phyloP scores from a whole-genome alignment of 2,113 vertebrate species.

The Isurus oxyrinchus region DNA sequence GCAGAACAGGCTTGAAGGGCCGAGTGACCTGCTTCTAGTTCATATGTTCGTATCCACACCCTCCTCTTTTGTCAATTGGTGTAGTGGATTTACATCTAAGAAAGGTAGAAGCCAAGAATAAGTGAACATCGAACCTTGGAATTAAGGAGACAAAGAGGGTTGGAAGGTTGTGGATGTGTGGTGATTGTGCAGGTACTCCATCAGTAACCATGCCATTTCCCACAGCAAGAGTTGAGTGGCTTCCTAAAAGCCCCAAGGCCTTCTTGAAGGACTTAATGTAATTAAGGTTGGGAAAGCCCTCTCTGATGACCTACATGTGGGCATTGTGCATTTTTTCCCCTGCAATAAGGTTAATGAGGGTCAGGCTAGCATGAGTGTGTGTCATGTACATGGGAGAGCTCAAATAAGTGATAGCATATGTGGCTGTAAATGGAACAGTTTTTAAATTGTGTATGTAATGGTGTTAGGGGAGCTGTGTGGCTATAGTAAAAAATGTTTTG shows the following conservation, averaged over 20 bases:
- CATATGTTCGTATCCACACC: no score
- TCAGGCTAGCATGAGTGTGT: background rate
- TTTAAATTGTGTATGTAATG: background rate
- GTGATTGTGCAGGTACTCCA: no score
- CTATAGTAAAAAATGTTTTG: background rate
- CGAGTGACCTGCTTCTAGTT: no score
- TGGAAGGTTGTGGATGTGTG: background rate
- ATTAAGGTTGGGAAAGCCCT: background rate
- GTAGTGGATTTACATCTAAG: background rate
- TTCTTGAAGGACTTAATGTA: background rate
- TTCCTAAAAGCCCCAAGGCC: no score
- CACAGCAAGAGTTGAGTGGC: no score
- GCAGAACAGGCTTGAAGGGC: no score
- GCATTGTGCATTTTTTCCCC: no score
- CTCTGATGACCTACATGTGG: background rate
- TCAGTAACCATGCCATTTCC: no score
- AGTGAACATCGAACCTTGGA: background rate
- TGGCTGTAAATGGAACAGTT: background rate
- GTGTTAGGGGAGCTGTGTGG: background rate
- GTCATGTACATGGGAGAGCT: background rate
- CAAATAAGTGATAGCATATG: background rate
- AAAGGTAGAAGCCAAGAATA: background rate
- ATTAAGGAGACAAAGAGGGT: background rate
- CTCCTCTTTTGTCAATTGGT: background rate
- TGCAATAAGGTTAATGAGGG: no score